Evolutionary conservation across 1,140 invertebrate species (phyloP).

Genomic region (Sogatella furcifera): DNA sequence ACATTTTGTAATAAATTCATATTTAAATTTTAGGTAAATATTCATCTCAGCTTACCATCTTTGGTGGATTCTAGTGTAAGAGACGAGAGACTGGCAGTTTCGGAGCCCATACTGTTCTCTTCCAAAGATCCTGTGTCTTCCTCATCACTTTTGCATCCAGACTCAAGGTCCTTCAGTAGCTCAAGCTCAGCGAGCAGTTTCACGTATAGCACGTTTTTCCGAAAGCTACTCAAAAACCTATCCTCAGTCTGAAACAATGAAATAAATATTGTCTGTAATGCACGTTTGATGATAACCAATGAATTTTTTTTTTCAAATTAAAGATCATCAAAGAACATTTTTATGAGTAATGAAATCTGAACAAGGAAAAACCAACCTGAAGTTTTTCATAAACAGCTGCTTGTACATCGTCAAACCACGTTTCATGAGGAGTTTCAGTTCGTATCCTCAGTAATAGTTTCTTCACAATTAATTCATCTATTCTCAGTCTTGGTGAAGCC

Average conservation of each 20-base stretch:
- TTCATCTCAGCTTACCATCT: not conserved
- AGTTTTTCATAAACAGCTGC: constrained; percentile 55
- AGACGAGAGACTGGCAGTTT: constrained; percentile 19
- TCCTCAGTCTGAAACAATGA: constrained; percentile 39
- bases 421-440: constrained; percentile 49
- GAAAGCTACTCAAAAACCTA: constrained; percentile 58
- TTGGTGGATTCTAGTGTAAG: constrained; percentile 10
- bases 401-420: constrained; percentile 81
- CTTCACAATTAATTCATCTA: constrained; percentile 54
- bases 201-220: constrained; percentile 53
- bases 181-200: constrained; percentile 67
- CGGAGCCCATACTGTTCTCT: constrained; percentile 22
- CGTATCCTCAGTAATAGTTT: constrained; percentile 52
- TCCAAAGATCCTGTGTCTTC: constrained; percentile 36
- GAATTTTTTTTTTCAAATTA: too few relatives aligned
- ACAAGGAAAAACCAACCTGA: constrained; percentile 31
- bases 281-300: too few relatives aligned
- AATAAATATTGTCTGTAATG: too few relatives aligned
- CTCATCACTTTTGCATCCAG: constrained; percentile 34
- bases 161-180: constrained; percentile 43
- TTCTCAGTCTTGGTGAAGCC: constrained; percentile 48
- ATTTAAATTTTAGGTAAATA: too few relatives aligned
- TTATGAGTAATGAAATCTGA: too few relatives aligned
- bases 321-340: too few relatives aligned
- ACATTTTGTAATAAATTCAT: too few relatives aligned